Base-by-base conservation (phyloP, 2,113 vertebrate genomes). In the Microcebus griseorufus region DNA sequence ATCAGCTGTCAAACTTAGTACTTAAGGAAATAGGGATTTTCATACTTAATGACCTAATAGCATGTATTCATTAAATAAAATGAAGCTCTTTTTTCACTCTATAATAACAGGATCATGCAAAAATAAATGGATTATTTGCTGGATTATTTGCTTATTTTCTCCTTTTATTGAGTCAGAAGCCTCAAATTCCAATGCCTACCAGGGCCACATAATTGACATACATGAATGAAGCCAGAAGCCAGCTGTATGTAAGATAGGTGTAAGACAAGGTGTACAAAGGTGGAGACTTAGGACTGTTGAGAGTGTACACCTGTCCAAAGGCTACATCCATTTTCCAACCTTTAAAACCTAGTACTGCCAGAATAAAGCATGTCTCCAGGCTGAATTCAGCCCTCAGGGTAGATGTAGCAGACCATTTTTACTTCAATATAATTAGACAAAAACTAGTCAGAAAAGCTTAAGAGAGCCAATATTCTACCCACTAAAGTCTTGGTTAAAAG, bases 41-140 rank as follows among this genome's bases (percentile, higher is more conserved):
- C 53, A 55, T 55, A 55, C 53, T 55, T 55, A 55, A 55, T 18
- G 17, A 55, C 53, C 17, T 55, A 55, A 1, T 18, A 67, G 18
- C 9, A 65, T 51, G 13, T 80, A 81, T 70, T 94, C 69, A 82
- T 60, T 93, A 90, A 80, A 88, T 88, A 90, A 95, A 95, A 83
- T 9, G 22, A 20, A 93, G 78, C 64, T 70, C n/a, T 55, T 2
- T 94, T 65, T 75, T 60, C 18, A 64, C 34, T 82, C 8, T 60
- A 85, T n/a, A 69, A 29, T 62, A n/a, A 90, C 22, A 92, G 48
- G 10, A 39, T 67, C 67, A 73, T 27, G 37, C 27, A 86, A 88
- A 96, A 97, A 78, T 53, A 93, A 94, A 65, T 69, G 85, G 42
- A 42, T 42, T 42, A 42, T 42, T 42, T 42, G 6, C 8, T n/a